These are phyloP conservation scores for Drosophila monieri DNA, from an alignment of 2,888 invertebrate genomes.

Conservation along the genomic window DNA sequence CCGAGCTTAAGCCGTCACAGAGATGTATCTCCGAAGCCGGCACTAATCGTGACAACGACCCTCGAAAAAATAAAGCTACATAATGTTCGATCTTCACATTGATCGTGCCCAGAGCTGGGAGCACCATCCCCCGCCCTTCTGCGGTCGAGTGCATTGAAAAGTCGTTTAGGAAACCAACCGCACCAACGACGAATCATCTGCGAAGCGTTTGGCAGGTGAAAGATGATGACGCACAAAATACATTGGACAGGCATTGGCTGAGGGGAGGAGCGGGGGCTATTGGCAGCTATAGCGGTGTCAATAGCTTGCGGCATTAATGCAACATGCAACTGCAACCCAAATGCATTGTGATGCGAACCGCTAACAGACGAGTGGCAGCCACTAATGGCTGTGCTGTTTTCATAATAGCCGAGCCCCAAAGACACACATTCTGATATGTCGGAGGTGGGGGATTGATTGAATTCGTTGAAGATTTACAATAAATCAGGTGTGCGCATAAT, in stretches of 20 bases:
- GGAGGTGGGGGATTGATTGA: not conserved
- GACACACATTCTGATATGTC: not conserved
- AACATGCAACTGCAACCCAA: conserved; percentile 6
- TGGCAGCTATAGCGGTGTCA: conserved; percentile 17
- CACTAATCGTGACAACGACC: conserved; percentile 62
- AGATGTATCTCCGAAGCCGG: conserved; percentile 25
- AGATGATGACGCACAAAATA: conserved; percentile 69
- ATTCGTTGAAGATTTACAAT: not conserved
- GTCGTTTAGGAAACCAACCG: conserved; percentile 42
- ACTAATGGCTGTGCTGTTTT: conserved; percentile 7
- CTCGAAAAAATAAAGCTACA: conserved; percentile 44
- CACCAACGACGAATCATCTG: conserved; percentile 52
- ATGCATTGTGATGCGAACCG: conserved; percentile 30
- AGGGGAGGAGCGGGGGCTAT: not conserved
- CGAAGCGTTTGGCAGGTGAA: conserved; percentile 66
- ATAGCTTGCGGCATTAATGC: conserved; percentile 32
- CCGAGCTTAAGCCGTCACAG: conserved; percentile 16
- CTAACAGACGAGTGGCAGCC: conserved; percentile 10
- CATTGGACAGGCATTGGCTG: conserved; percentile 23
- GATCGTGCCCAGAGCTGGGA: conserved; percentile 4
- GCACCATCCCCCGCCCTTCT: conserved; percentile 20
- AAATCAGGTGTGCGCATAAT: too few species aligned
- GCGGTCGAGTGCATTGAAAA: conserved; percentile 42
- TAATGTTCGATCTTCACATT: conserved; percentile 61
- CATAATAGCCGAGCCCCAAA: conserved; percentile 4